Base-by-base conservation (phyloP, 2,113 vertebrate species). In the Urocynchramus pylzowi region DNA sequence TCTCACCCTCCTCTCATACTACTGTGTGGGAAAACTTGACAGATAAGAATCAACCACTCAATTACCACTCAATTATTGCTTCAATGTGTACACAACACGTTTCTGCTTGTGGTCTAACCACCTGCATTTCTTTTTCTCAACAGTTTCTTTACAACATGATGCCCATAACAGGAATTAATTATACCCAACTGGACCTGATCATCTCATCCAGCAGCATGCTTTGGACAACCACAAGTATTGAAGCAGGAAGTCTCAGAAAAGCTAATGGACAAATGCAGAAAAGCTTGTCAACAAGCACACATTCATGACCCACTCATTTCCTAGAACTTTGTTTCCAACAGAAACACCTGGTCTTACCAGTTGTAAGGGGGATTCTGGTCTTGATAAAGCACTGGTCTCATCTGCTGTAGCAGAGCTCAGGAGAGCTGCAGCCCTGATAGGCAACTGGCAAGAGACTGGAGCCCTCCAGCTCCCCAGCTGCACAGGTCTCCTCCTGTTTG, bases 11-110 rank as follows among this genome's bases (percentile, higher is more conserved):
- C 68, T 78, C 56, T 87, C 76, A 64, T 13, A 89, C 13, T 52
- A 56, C 52, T n/a, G 39, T 84, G 89, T 95, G 91, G 91, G 95
- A 97, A 95, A 92, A 92, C 41, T 10, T 71, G 64, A 81, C 76
- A 89, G 95, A 94, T 97, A 95, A 89, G 35, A 84, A 96, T 95
- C 94, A 95, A n/a, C 86, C 84, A 73, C 67, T 33, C 73, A 78
- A 87, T 93, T 95, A 84, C 86, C 84, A 73, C 61, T n/a, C 74
- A 82, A 87, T 93, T 95, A 84, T 91, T 93, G 68, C 86, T 87
- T 89, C 56, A 90, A 19, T 64, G 60, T 4, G 60, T 30, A 81
- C 30, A 89, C 68, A 95, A 75, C 95, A 89, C 0, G 1, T 44
- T 89, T 31, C 70, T 90, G 87, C 64, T 81, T 74, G 68, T 39